These are phyloP conservation scores for Altica lythri DNA, from an alignment of 2,888 invertebrate species.

Conservation along the genomic window DNA sequence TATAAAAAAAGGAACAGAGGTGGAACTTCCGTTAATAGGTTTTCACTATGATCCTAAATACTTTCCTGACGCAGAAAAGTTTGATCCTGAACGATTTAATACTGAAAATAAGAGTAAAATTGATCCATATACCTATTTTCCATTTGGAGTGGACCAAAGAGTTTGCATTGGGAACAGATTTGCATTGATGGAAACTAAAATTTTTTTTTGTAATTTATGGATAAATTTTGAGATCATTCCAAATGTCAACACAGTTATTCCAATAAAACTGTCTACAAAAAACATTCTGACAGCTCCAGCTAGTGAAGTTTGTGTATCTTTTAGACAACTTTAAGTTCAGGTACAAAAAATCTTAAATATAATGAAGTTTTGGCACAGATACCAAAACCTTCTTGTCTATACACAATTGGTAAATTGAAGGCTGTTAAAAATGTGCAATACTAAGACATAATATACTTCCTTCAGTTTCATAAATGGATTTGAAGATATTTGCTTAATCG, in stretches of 20 bases:
- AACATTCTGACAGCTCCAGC: too few species aligned
- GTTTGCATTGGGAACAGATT: constrained; percentile 59
- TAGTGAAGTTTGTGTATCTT: too few species aligned
- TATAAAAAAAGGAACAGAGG: constrained; percentile 40
- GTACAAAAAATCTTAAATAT: too few species aligned
- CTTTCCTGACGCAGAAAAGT: constrained; percentile 57
- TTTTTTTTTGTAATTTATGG: constrained; percentile 43
- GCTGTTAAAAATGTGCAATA: too few species aligned
- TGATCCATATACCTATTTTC: constrained; percentile 58
- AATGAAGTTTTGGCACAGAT: too few species aligned
- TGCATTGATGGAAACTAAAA: constrained; percentile 52
- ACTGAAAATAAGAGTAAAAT: constrained; percentile 55
- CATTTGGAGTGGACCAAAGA: constrained; percentile 62
- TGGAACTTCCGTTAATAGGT: not conserved
- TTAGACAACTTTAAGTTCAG: too few species aligned
- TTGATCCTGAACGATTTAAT: too few species aligned
- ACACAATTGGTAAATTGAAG: too few species aligned
- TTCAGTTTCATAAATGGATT: too few species aligned
- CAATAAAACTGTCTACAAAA: constrained; percentile 40
- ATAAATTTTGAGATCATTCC: constrained; percentile 45
- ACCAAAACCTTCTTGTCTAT: too few species aligned
- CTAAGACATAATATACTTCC: too few species aligned
- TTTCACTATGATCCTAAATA: constrained; percentile 51
- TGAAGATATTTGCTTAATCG: too few species aligned
- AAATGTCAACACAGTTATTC: constrained; percentile 46